Conservation (phyloP, 2,113 vertebrate genomes). For the Rynchops niger region DNA sequence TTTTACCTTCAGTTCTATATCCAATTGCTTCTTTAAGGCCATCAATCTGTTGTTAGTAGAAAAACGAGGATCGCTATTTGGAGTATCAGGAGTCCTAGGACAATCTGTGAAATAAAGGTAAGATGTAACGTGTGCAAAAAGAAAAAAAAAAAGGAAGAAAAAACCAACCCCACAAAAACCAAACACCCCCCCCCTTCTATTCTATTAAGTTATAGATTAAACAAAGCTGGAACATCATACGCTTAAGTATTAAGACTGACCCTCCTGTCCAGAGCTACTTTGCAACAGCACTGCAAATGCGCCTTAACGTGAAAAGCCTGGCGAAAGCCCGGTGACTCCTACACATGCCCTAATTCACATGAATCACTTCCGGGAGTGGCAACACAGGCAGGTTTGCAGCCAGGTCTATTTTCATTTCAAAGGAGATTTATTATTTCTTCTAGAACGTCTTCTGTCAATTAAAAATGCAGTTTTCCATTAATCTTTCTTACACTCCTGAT, state of each 20-base stretch:
- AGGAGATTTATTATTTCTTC: background rate
- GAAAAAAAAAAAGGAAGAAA: background rate
- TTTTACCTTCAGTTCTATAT: constrained; percentile 98
- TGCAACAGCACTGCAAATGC: constrained; percentile 26
- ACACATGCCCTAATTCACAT: constrained; percentile 20
- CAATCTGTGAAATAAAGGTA: constrained; percentile 81
- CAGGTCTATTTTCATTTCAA: background rate
- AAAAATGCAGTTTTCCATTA: background rate
- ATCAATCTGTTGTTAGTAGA: constrained; percentile 87
- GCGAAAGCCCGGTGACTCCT: constrained; percentile 1
- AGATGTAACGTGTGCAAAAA: background rate
- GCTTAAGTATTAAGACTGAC: background rate
- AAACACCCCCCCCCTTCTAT: background rate
- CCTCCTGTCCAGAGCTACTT: constrained; percentile 15
- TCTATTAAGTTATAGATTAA: background rate
- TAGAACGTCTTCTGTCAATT: background rate
- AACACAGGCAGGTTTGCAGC: background rate
- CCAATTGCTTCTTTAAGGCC: constrained; percentile 92
- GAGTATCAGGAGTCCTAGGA: constrained; percentile 92
- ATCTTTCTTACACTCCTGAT: background rate
- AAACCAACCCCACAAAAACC: background rate
- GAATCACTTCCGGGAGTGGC: background rate
- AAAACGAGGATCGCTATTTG: constrained; percentile 87
- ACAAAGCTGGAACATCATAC: background rate
- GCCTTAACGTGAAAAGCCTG: constrained; percentile 31